Conservation (phyloP, 2,113 vertebrate species). For the Nothobranchius furzeri region DNA sequence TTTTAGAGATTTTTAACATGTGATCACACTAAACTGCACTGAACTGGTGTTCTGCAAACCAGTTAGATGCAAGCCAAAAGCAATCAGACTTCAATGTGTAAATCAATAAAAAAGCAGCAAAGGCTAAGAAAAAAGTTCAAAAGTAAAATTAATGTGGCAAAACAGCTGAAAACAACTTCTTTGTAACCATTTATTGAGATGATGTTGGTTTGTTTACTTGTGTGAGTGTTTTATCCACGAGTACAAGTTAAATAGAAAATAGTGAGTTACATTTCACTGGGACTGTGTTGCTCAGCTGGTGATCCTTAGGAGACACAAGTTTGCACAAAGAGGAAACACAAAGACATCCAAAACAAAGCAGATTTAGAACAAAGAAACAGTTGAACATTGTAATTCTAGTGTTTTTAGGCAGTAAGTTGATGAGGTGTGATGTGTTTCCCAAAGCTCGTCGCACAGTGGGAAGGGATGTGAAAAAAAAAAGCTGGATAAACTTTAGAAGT, state of each 20-base stretch:
- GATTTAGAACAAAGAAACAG: not conserved
- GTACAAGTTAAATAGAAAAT: not conserved
- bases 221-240: no score
- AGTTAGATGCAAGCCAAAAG: no score
- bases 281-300: not conserved
- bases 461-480: conserved; percentile 4
- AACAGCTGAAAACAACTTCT: not conserved
- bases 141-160: no score
- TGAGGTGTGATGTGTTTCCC: conserved; percentile 22
- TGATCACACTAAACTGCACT: no score
- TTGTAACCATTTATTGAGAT: not conserved
- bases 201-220: not conserved
- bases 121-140: no score
- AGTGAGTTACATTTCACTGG: not conserved
- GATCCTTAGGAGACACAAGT: not conserved
- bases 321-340: not conserved
- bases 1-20: no score
- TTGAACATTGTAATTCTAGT: not conserved
- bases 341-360: not conserved
- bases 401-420: not conserved
- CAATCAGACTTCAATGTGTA: no score
- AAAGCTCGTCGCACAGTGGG: conserved; percentile 25
- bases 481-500: conserved; percentile 13
- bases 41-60: no score
- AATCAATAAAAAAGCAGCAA: no score